Base-by-base conservation (phyloP, 1,140 invertebrate genomes). In the Listronotus oregonensis region DNA sequence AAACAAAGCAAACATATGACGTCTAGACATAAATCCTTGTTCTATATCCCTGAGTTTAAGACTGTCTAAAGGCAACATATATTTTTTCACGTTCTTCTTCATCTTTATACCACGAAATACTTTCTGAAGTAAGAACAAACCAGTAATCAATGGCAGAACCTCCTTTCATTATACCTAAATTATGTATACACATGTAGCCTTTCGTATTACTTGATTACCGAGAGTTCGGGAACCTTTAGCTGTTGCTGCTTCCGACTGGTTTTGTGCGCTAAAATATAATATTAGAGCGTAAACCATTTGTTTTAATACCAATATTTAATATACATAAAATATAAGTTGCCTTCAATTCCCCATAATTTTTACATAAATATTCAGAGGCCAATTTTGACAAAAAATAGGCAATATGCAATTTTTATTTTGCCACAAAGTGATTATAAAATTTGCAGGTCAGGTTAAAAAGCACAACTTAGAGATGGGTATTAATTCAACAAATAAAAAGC, bases 51-150 rank as follows among this genome's bases (percentile, higher is more conserved):
- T 86, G 68, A 99, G 82, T 85, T 98, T 99, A 66, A 99, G 86
- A 66, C 94, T 94, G 81, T 99, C 98, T 79, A 99, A 83, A 60
- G 95, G 92, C 75, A 99, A 83, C 96, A 99, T 98, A 80, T 97
- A 99, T 80, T 99, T 99, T 99, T 81, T 99, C 98, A 75, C 95
- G 90, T 84, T 99, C 97, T 89, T 98, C 96, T 82, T 98, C 96
- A 81, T 99, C 97, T 82, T 99, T 99, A 83, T 87, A 99, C 98
- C 98, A 99, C 40, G 95, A 97, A 72, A 99, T 90, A 76, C 88
- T 98, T 82, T 99, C 98, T 3, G 96, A 96, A 9, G 96, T 98
- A n/a, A 99, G 85, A 49, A 99, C 97, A 82, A 99, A 99, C 97
- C 97, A 99, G 82, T 99, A 99, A 78, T 98, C 95, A 75, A n/a